Evolutionary conservation across 30 jellyfish, hydroid and myxozoan species (phyloP), one percentile per base, ranked within the genome.

Genomic region (Turritopsis dohrnii): DNA sequence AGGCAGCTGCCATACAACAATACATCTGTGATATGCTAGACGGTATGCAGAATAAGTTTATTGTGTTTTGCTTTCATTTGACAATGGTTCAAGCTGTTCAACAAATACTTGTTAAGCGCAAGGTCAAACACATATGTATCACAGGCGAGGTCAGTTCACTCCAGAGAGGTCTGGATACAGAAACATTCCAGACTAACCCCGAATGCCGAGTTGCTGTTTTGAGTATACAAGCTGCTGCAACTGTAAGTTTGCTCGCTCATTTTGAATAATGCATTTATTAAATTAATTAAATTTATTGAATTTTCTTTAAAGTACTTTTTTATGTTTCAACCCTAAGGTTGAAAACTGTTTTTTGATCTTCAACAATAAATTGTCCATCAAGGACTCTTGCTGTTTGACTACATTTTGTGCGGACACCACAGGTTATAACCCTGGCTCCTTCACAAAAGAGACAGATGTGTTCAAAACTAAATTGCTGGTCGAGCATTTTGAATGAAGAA

Each of bases 1-100:
- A 91, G 97, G 97, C 97, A 18, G 96, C 92, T 16, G 94, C 97
- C 24, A 88, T 91, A 21, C 97, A 91, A 65, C 91, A 91, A 52
- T 91, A 86, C 88, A 91, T 91, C 28, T 80, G 86, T 21, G 95
- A 84, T 26, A 71, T 91, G 73, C 7, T 91, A 21, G 96, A 83
- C 31, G 97, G 96, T 23, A 91, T 91, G 96, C 82, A 83, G 52
- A 91, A 87, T 81, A 91, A 91, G 52, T 86, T 91, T 65, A 41
- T 91, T 73, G 97, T 91, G 28, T 91, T 91, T 77, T 91, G 97
- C 77, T 91, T 74, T 79, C 97, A 91, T 71, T 88, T 72, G 76
- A 89, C 92, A 29, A 89, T 91, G 75, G 89, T 91, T 29, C 60
- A 88, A 54, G 97, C 96, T 71, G 93, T 91, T 31, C 80, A 87